Evolutionary conservation across 2,113 vertebrate genomes (phyloP), one percentile per base, ranked within the genome.

Genomic region (Pipra filicauda): DNA sequence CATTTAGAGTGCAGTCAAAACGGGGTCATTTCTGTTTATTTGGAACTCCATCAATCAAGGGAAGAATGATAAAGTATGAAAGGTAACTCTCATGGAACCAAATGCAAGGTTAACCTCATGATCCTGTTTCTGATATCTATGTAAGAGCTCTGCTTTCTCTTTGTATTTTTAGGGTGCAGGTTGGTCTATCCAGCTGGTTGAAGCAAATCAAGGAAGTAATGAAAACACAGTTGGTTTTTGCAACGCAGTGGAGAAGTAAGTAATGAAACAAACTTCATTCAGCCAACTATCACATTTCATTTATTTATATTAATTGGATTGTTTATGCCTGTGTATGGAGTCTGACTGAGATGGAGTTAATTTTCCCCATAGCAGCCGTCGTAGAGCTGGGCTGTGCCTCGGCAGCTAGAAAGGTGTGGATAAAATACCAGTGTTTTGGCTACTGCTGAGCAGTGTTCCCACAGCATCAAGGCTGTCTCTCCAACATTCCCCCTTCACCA

Each of bases 221-320:
- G 75, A 49, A 33, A 97, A 15, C 43, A 89, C 88, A 12, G 74
- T 11, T 62, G 95, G 78, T 46, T 98, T 98, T 91, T 98, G 97
- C 69, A 85, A 69, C 0, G 39, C 82, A 72, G 97, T 98, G 39
- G 93, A 96, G 65, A 97, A 78, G 98, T 98, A 84, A 97, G 98
- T 98, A 76, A 76, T 31, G 20, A 35, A 88, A 88, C 89, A 51
- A 9, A 13, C 3, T 11, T 39, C 57, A 41, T 77, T 71, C 51
- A 43, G 26, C 35, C 48, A 73, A 5, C 24, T 57, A 4, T 88
- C 55, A 49, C 8, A 15, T 73, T 73, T 74, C 26, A 61, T 35
- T 72, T 70, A 12, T 27, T 69, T 26, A 6, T 35, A 59, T 54
- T 52, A 37, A 35, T 57, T 75, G 22, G 11, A 39, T 43, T 49